phyloP scores from a whole-genome alignment of 2,113 vertebrate genomes.

The Microcebus tavaratra region DNA sequence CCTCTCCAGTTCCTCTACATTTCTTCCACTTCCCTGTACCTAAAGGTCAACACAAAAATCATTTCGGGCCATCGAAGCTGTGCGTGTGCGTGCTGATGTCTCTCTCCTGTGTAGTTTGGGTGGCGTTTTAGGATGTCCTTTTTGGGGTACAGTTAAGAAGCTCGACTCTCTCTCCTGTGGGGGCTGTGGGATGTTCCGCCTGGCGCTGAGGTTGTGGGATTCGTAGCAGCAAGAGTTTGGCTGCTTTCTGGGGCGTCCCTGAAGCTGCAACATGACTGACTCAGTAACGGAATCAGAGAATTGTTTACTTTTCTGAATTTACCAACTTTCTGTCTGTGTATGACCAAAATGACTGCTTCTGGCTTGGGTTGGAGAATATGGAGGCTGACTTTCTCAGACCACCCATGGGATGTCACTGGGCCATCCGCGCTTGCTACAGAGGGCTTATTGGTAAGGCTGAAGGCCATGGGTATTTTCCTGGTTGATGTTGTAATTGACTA shows the following conservation, averaged over 20 bases:
- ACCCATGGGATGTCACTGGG: rapidly evolving
- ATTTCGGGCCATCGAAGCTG: rapidly evolving
- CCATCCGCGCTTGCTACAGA: rapidly evolving
- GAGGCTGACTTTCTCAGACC: neutral
- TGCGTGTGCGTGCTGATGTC: neutral
- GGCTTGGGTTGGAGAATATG: rapidly evolving
- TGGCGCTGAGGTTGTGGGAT: neutral
- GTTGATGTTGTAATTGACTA: neutral
- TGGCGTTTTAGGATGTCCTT: neutral
- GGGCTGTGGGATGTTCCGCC: rapidly evolving
- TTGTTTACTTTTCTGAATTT: neutral
- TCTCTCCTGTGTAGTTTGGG: rapidly evolving
- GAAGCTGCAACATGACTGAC: rapidly evolving
- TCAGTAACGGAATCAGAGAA: rapidly evolving
- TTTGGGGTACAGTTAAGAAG: neutral
- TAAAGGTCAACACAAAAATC: neutral
- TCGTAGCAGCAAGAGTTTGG: neutral
- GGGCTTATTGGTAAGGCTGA: neutral
- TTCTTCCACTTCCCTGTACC: neutral
- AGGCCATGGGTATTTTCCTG: rapidly evolving
- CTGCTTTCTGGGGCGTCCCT: neutral
- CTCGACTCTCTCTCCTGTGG: neutral
- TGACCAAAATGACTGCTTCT: rapidly evolving
- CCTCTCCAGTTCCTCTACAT: rapidly evolving
- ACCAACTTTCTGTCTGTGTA: neutral